phyloP scores from a whole-genome alignment of 2,888 invertebrate species.

The Chrysina gloriosa region DNA sequence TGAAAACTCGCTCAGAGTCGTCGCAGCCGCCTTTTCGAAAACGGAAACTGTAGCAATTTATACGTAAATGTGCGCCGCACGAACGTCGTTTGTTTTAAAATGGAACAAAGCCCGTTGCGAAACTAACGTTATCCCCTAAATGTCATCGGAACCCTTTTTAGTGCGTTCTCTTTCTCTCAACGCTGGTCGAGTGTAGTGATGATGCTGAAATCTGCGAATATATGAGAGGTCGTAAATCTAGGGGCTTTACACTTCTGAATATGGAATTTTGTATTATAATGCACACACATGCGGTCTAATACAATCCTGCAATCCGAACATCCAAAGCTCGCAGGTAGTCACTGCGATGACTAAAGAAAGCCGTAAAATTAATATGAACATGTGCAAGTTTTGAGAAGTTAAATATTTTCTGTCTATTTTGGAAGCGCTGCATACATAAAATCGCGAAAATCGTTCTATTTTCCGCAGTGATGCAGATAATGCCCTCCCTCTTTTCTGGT shows the following conservation, averaged over 20 bases:
- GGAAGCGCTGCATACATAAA: too few species aligned
- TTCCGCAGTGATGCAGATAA: too few species aligned
- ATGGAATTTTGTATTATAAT: constrained; percentile 31
- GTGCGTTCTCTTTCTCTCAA: constrained; percentile 29
- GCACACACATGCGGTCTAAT: background rate
- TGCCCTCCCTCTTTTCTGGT: too few species aligned
- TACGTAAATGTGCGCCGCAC: constrained; percentile 53
- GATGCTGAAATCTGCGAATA: constrained; percentile 32
- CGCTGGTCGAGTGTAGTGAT: constrained; percentile 2
- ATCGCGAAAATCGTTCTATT: too few species aligned
- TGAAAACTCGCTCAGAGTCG: constrained; percentile 50
- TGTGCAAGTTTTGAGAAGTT: too few species aligned
- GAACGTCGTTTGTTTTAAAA: constrained; percentile 50
- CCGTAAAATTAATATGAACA: too few species aligned
- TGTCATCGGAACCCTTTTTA: constrained; percentile 41
- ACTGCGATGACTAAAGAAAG: constrained; percentile 1
- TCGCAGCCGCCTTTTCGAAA: constrained; percentile 34
- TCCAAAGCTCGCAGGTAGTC: background rate
- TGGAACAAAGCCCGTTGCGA: constrained; percentile 38
- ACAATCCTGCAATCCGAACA: constrained; percentile 18
- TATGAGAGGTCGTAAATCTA: constrained; percentile 29
- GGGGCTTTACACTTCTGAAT: constrained; percentile 28
- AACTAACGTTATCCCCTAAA: constrained; percentile 41
- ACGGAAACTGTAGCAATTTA: constrained; percentile 57
- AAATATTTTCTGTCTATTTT: too few species aligned